Base-by-base conservation (phyloP, 2,888 invertebrate species). In the Xylota segnis region DNA sequence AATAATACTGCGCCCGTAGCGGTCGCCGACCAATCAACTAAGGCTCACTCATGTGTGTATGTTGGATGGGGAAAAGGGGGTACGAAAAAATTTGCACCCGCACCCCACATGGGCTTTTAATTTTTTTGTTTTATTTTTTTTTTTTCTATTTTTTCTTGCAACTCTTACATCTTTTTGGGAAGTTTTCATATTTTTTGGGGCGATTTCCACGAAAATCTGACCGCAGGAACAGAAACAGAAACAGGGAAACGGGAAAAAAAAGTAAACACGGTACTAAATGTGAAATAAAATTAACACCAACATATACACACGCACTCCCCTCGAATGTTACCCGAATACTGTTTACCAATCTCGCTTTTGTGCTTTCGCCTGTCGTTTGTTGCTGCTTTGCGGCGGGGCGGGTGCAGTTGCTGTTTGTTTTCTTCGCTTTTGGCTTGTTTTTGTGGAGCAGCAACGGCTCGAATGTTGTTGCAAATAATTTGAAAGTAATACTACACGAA, bases 21-120 rank as follows among this genome's bases (percentile, higher is more conserved):
- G 34, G 59, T 61, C 54, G 58, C 58, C 78, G 18, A 72, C 77
- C 83, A 83, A 83, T 83, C 77, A 83, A 78, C 78, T 83, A 37
- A 59, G 61, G 40, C 78, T 78, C 65, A 72, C 72, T 54, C 72
- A 45, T 83, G 54, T 83, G 61, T 45, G 61, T 45, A 61, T 61
- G 50, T 27, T 61, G 59, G 32, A 50, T 43, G 71, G 65, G 58
- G 65, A 56, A 70, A 63, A 47, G 63, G 34, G 70, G 40, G 63
- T 56, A 45, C 37, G 16, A 59, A 37, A 59, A 37, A 75, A 68
- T 47, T 16, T 40, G 32, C 71, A 63, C 77, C 65, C 58, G 72
- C 37, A 72, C 63, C 45, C 12, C 14, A 12, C 47, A 2, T 9
- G 0, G 12, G 16, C 12, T 23, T 0, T 12, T 10, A 5, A 37